Evolutionary conservation across 35 echinoderm and acorn worm genomes (phyloP).

Genomic region (Diadema setosum): DNA sequence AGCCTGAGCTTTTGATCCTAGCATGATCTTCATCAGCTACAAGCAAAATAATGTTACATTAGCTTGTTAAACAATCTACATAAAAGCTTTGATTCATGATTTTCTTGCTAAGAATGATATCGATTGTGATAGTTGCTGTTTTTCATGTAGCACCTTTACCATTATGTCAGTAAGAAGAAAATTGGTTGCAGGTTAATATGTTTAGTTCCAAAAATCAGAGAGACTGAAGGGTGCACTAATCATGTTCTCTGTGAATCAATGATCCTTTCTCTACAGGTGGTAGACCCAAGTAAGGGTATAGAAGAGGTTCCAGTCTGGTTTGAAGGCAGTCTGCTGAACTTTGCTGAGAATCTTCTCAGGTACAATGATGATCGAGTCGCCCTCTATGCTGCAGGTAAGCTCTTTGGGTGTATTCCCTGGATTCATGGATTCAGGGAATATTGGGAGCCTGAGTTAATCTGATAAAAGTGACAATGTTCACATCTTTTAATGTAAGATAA

Average conservation of each 20-base stretch:
- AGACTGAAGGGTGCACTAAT: not conserved
- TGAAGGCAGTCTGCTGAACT: slow-evolving; percentile 78
- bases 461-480: too few relatives aligned
- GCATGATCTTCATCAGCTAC: too few relatives aligned
- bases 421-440: too few relatives aligned
- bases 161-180: not conserved
- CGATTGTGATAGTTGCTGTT: too few relatives aligned
- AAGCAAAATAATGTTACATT: too few relatives aligned
- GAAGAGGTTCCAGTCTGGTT: slow-evolving; percentile 91
- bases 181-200: not conserved
- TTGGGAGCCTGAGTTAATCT: too few relatives aligned
- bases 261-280: slow-evolving; percentile 44
- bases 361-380: slow-evolving; percentile 83
- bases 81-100: too few relatives aligned
- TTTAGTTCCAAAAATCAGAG: not conserved
- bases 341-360: slow-evolving; percentile 88
- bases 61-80: too few relatives aligned
- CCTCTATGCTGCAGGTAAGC: slow-evolving; percentile 81
- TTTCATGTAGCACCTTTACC: not conserved
- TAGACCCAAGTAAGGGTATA: slow-evolving; percentile 72
- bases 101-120: too few relatives aligned
- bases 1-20: too few relatives aligned
- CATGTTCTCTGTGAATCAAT: not conserved
- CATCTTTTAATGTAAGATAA: too few relatives aligned
- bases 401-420: too few relatives aligned